phyloP scores from a whole-genome alignment of 2,797 vertebrate species.

The Pelodytes ibericus region DNA sequence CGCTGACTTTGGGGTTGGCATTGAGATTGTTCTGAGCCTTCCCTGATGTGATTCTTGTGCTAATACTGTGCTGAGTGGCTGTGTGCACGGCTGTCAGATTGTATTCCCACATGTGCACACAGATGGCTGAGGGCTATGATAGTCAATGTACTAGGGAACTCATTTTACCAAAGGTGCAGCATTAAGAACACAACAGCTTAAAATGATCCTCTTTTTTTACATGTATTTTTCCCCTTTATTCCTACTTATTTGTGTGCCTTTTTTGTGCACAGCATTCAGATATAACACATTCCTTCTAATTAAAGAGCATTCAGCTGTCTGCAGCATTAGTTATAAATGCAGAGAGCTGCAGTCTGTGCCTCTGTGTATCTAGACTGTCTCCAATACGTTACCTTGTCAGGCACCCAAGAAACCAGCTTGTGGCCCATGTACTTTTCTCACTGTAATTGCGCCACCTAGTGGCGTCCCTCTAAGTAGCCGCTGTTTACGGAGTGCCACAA shows the following conservation, averaged over 20 bases:
- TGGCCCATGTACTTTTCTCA: neutral
- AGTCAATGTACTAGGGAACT: neutral
- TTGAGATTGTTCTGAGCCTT: too few relatives aligned
- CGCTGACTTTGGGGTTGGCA: too few relatives aligned
- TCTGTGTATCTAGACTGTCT: neutral
- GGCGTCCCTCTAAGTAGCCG: neutral
- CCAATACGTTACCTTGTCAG: neutral
- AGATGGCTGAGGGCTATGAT: neutral
- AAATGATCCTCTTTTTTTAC: too few relatives aligned
- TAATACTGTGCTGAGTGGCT: neutral
- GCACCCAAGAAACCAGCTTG: too few relatives aligned
- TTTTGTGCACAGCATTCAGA: too few relatives aligned
- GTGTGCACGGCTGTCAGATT: neutral
- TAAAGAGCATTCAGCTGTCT: neutral
- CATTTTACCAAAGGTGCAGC: neutral
- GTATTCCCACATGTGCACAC: neutral
- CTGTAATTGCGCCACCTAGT: constrained; percentile 4
- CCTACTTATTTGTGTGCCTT: too few relatives aligned
- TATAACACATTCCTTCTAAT: neutral
- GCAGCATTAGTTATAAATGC: neutral
- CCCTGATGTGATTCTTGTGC: too few relatives aligned
- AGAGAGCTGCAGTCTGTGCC: neutral
- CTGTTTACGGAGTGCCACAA: neutral
- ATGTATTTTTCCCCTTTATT: too few relatives aligned
- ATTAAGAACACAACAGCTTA: too few relatives aligned